Evolutionary conservation across 2,797 vertebrate species (phyloP).

Genomic region (Arctocebus calabarensis): DNA sequence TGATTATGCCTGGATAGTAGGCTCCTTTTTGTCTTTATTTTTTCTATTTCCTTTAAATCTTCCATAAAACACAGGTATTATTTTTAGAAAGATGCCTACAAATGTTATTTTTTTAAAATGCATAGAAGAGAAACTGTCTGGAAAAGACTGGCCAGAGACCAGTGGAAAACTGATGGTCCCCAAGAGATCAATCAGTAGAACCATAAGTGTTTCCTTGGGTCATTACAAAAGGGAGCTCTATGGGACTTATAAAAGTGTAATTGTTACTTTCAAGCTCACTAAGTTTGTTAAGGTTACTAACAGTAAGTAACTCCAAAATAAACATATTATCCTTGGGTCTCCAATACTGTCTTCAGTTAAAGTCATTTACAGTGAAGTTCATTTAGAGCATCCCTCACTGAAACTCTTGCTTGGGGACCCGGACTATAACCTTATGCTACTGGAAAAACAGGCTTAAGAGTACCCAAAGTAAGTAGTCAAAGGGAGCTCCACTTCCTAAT

Average conservation of each 20-base stretch:
- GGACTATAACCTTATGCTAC: constrained; percentile 50
- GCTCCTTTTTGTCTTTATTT: constrained; percentile 61
- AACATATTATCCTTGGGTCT: constrained; percentile 79
- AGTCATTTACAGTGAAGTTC: constrained; percentile 67
- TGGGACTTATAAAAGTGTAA: constrained; percentile 84
- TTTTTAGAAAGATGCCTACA: constrained; percentile 77
- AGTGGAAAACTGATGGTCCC: constrained; percentile 84
- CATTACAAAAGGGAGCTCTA: constrained; percentile 83
- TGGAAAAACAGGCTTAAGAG: constrained; percentile 61
- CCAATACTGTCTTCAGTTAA: constrained; percentile 75
- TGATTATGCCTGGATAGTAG: constrained; percentile 42
- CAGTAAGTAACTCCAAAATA: constrained; percentile 83
- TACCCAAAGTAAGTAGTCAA: constrained; percentile 56
- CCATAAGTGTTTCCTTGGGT: constrained; percentile 81
- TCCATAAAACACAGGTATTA: constrained; percentile 74
- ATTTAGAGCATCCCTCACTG: constrained; percentile 75
- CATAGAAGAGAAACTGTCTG: constrained; percentile 83
- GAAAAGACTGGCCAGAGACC: constrained; percentile 79
- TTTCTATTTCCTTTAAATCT: constrained; percentile 67
- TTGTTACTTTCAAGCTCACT: constrained; percentile 82
- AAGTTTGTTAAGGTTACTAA: constrained; percentile 81
- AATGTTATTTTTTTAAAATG: constrained; percentile 80
- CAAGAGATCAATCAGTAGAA: constrained; percentile 82
- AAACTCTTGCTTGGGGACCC: constrained; percentile 62
- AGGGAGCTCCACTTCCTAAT: constrained; percentile 30